phyloP scores from a whole-genome alignment of 2,797 vertebrate genomes.

The Siniperca obscura region DNA sequence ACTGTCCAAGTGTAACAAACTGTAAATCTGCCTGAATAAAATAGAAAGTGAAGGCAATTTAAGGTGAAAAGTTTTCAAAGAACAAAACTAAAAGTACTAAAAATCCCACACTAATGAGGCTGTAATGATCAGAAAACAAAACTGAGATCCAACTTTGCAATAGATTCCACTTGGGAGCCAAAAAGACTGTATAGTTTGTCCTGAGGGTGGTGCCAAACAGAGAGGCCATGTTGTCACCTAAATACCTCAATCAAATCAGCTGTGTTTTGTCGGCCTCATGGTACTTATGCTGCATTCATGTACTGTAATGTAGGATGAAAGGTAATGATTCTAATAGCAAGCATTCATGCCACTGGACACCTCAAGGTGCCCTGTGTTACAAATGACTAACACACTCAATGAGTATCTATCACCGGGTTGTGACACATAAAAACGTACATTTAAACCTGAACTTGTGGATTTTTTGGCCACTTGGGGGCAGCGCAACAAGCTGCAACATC shows the following conservation, averaged over 20 bases:
- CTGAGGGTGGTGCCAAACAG: background rate
- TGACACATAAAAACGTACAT: background rate
- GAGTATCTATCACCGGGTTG: too few species aligned
- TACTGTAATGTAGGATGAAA: background rate
- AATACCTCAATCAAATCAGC: background rate
- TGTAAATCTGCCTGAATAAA: slow-evolving; percentile 26
- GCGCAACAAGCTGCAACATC: background rate
- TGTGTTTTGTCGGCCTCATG: background rate
- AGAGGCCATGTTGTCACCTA: background rate
- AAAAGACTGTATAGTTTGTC: background rate
- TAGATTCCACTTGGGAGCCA: background rate
- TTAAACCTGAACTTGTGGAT: background rate
- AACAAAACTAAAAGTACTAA: background rate
- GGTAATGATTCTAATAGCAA: background rate
- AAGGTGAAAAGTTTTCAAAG: slow-evolving; percentile 13
- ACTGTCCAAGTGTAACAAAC: slow-evolving; percentile 41
- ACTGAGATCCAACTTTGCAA: background rate
- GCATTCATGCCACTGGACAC: background rate
- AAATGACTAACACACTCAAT: background rate
- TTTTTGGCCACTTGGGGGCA: background rate
- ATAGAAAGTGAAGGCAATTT: slow-evolving; percentile 16
- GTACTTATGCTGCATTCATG: background rate
- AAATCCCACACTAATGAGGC: background rate
- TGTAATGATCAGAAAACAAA: slow-evolving; percentile 11
- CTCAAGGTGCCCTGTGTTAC: background rate